Evolutionary conservation across 2,888 invertebrate genomes (phyloP).

Genomic region (Conomelus anceps): DNA sequence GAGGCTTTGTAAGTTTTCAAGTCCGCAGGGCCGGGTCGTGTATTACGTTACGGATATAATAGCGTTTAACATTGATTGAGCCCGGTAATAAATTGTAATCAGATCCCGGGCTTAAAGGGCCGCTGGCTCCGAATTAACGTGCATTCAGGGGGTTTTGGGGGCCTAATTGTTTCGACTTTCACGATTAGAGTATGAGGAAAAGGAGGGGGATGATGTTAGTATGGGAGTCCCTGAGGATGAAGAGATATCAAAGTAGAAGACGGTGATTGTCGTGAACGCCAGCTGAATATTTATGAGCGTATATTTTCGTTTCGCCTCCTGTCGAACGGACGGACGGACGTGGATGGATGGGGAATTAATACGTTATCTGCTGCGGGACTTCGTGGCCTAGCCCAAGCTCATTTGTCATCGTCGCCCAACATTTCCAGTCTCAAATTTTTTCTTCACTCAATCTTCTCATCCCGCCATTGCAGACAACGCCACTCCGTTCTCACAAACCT

Average conservation of each 20-base stretch:
- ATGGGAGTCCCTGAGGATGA: not conserved
- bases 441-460: slow-evolving; percentile 2
- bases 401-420: slow-evolving; percentile 1
- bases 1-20: not conserved
- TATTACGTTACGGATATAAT: not conserved
- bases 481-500: not conserved
- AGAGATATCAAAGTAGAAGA: not conserved
- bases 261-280: not conserved
- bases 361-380: slow-evolving; percentile 1
- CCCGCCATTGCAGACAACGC: no score
- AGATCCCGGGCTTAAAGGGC: not conserved
- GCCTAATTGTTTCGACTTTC: not conserved
- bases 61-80: not conserved
- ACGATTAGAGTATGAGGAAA: not conserved
- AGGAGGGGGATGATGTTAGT: not conserved
- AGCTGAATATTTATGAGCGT: not conserved
- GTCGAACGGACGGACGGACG: not conserved
- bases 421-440: not conserved
- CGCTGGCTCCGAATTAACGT: not conserved
- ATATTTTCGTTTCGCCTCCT: not conserved
- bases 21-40: not conserved
- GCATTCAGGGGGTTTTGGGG: not conserved
- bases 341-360: slow-evolving; percentile 6
- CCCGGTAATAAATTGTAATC: not conserved
- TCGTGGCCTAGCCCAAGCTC: not conserved